Evolutionary conservation across 2,797 vertebrate species (phyloP), one percentile per base, ranked within the genome.

Genomic region (Bucorvus abyssinicus): DNA sequence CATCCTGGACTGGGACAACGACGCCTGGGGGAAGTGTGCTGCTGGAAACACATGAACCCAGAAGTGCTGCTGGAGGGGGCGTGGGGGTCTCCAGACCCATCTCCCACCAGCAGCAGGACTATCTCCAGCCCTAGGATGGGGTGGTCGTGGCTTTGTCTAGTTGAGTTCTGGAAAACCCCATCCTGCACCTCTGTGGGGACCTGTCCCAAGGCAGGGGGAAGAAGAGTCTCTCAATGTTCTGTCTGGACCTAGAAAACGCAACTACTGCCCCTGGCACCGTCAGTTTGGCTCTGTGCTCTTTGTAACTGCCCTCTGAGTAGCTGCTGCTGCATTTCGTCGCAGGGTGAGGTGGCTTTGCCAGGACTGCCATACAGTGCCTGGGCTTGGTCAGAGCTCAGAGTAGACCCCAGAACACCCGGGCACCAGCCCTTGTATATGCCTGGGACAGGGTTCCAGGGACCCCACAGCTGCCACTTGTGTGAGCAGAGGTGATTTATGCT

Each of bases 401-500:
- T 44, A 64, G 18, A 75, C 10, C 34, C 59, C 4, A 1, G 56
- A 84, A 56, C 0, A 9, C 20, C 4, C 0, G 0, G 82, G 79
- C 79, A 85, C 44, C 47, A 57, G 60, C 36, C 82, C 57, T 69
- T 0, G 0, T 45, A 26, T 22, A 50, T 75, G 63, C 70, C 24
- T 32, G 67, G 42, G 90, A 82, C 74, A 29, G 57, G 47, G 69
- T 95, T 82, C 56, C 71, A 80, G 65, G 76, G 84, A 87, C 59
- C 78, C 70, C 79, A 61, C 55, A 87, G 90, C 88, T 87, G 93
- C 65, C 95, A 83, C 92, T 88, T 74, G 57, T 94, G 90, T 16
- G 80, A 89, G 88, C 80, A 86, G 89, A 57, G 57, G 71, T 92
- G 93, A 94, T 96, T 96, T 90, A 89, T 94, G 95, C 85, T 84